phyloP scores from a whole-genome alignment of 2,888 invertebrate genomes.

The Cryptocheilus praepositus region DNA sequence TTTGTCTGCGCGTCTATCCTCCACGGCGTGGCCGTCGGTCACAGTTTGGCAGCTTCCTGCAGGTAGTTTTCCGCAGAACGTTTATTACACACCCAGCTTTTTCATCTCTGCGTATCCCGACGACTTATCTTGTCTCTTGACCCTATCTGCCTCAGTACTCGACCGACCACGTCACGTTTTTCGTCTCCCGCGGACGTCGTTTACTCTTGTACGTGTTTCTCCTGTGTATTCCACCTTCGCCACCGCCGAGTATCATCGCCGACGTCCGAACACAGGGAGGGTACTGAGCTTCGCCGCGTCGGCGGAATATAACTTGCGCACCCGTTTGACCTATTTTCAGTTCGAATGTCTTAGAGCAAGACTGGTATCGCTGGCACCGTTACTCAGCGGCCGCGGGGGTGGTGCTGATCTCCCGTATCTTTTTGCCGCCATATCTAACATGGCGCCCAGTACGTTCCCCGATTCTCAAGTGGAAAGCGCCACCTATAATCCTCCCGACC shows the following conservation, averaged over 20 bases:
- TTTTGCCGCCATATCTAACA: slow-evolving; percentile 23
- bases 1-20: too few species aligned
- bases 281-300: not conserved
- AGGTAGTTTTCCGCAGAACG: slow-evolving; percentile 4
- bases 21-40: not conserved
- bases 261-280: not conserved
- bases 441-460: too few species aligned
- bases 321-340: slow-evolving; percentile 27
- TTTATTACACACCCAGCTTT: not conserved
- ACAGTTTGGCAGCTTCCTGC: not conserved
- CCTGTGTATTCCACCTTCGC: not conserved
- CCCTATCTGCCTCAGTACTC: not conserved
- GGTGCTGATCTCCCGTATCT: slow-evolving; percentile 9
- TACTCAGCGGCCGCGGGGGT: not conserved
- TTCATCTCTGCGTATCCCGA: slow-evolving; percentile 3
- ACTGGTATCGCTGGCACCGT: not conserved
- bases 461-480: not conserved
- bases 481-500: not conserved
- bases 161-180: slow-evolving; percentile 8
- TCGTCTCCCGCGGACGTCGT: slow-evolving; percentile 6
- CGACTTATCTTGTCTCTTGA: slow-evolving; percentile 21
- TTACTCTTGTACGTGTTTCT: not conserved
- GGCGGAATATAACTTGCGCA: slow-evolving; percentile 22
- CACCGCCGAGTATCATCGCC: not conserved
- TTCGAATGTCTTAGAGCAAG: not conserved